phyloP scores from a whole-genome alignment of 2,113 vertebrate species.

The Rynchops niger region DNA sequence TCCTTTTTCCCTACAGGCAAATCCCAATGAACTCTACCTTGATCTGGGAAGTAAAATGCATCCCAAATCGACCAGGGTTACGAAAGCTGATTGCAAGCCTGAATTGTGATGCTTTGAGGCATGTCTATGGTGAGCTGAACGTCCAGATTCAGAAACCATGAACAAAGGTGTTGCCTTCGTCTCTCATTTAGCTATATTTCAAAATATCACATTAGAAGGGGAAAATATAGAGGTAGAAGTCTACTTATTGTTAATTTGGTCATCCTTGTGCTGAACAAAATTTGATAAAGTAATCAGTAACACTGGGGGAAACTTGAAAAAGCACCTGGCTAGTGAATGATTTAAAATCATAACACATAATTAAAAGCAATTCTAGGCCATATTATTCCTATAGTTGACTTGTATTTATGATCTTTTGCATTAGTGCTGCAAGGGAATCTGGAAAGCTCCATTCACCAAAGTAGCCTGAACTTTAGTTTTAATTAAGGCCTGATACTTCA shows the following conservation, averaged over 20 bases:
- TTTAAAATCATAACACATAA: background rate
- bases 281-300: background rate
- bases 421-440: slow-evolving; percentile 12
- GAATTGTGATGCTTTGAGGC: slow-evolving; percentile 84
- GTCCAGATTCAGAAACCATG: slow-evolving; percentile 70
- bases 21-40: slow-evolving; percentile 77
- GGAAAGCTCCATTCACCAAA: slow-evolving; percentile 14
- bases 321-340: background rate
- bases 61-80: slow-evolving; percentile 73
- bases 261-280: background rate
- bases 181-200: background rate
- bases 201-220: background rate
- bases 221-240: background rate
- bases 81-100: slow-evolving; percentile 87
- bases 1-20: slow-evolving; percentile 72
- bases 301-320: background rate
- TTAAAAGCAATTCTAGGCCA: slow-evolving; percentile 7
- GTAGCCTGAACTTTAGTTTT: slow-evolving; percentile 65
- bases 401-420: background rate
- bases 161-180: background rate
- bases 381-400: slow-evolving; percentile 27
- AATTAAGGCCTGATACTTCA: slow-evolving; percentile 67
- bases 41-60: slow-evolving; percentile 81
- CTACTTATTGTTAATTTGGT: background rate
- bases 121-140: slow-evolving; percentile 83